phyloP scores from a whole-genome alignment of 2,113 vertebrate genomes.

The Colinus virginianus region DNA sequence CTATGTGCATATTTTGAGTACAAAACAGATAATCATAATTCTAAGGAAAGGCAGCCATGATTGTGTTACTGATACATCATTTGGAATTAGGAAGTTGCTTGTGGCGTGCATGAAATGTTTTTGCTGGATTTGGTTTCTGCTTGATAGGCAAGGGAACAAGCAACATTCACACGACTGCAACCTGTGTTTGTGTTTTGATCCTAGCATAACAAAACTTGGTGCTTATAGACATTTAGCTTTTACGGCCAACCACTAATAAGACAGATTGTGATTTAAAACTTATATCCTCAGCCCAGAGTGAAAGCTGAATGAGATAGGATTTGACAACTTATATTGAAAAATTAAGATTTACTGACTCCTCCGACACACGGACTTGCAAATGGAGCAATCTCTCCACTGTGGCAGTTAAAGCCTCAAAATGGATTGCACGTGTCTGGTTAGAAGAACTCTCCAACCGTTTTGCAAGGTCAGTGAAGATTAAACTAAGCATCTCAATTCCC shows the following conservation, averaged over 20 bases:
- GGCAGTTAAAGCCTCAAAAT: not conserved
- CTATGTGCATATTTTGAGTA: slow-evolving; percentile 74
- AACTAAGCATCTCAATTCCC: not conserved
- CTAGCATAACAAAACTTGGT: not conserved
- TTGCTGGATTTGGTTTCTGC: slow-evolving; percentile 31
- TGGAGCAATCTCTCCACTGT: not conserved
- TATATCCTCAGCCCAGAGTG: not conserved
- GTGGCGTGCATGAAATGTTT: slow-evolving; percentile 17
- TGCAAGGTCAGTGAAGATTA: not conserved
- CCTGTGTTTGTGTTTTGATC: not conserved
- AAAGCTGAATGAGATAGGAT: not conserved
- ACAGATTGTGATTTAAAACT: slow-evolving; percentile 27
- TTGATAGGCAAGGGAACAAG: not conserved
- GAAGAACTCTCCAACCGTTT: not conserved
- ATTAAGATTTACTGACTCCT: slow-evolving; percentile 18
- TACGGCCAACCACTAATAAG: not conserved
- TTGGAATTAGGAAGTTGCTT: slow-evolving; percentile 58
- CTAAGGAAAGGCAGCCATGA: slow-evolving; percentile 49
- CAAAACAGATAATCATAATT: slow-evolving; percentile 74
- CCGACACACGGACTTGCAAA: not conserved
- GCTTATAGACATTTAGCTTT: not conserved
- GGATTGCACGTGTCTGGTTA: not conserved
- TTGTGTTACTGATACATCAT: slow-evolving; percentile 56
- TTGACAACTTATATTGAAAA: slow-evolving; percentile 1
- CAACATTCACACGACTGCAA: not conserved